Percentiles rank a stretch among this genome's conserved stretches.
Conservation (phyloP, 2,797 vertebrate species). For the Triplophysa yarkandensis region DNA sequence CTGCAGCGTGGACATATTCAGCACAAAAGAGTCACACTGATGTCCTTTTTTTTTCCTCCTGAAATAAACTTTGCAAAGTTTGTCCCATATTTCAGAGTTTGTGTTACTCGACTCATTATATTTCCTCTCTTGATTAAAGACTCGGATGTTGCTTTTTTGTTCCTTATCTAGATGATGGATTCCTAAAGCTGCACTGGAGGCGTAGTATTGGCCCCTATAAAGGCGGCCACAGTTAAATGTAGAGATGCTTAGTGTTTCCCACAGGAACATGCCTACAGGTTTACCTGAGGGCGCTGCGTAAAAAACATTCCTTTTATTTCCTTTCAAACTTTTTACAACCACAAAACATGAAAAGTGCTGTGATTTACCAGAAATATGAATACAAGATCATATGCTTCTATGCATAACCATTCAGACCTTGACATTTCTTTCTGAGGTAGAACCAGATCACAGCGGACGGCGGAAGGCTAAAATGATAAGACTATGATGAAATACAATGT, state of each 20-base stretch:
- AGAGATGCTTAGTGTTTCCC: slow-evolving; percentile 70
- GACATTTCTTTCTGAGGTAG: slow-evolving; percentile 6
- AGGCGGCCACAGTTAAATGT: slow-evolving; percentile 69
- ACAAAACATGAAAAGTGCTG: slow-evolving; percentile 21
- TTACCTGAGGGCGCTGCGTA: slow-evolving; percentile 37
- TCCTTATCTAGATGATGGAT: slow-evolving; percentile 71
- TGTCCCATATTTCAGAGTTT: slow-evolving; percentile 33
- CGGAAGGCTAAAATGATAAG: neutral
- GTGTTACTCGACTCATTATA: slow-evolving; percentile 31
- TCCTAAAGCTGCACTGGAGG: slow-evolving; percentile 62
- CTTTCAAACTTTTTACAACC: slow-evolving; percentile 15
- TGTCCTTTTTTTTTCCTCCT: slow-evolving; percentile 35
- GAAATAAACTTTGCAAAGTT: slow-evolving; percentile 44
- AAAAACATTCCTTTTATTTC: slow-evolving; percentile 19
- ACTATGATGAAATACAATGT: neutral
- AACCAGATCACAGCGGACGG: neutral
- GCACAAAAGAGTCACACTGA: slow-evolving; percentile 25
- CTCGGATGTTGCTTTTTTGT: slow-evolving; percentile 45
- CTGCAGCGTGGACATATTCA: slow-evolving; percentile 16
- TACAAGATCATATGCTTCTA: slow-evolving; percentile 12
- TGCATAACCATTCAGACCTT: slow-evolving; percentile 6
- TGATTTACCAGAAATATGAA: slow-evolving; percentile 2
- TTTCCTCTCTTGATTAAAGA: slow-evolving; percentile 47
- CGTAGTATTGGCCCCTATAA: slow-evolving; percentile 63
- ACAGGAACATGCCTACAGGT: slow-evolving; percentile 56